Evolutionary conservation across 2,797 vertebrate species (phyloP).

Genomic region (Streptopelia turtur): DNA sequence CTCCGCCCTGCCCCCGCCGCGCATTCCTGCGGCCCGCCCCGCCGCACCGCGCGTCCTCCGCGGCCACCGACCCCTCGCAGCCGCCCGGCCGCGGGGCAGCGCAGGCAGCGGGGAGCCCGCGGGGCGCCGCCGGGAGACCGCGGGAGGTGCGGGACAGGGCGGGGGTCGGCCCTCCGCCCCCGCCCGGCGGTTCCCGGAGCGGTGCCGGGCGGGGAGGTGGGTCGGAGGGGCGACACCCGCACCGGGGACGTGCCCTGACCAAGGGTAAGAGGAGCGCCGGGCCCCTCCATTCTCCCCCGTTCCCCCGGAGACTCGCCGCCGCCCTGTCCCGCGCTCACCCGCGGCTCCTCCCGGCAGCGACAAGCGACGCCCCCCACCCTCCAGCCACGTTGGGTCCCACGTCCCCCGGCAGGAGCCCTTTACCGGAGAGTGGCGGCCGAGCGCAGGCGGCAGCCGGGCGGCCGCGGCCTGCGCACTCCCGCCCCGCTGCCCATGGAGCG

Average conservation of each 20-base stretch:
- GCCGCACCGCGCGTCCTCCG: not conserved
- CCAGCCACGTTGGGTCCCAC: not conserved
- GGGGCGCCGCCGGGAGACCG: not conserved
- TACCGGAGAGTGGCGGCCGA: not conserved
- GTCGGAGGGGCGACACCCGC: no score
- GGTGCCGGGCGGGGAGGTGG: no score
- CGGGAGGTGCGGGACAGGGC: not conserved
- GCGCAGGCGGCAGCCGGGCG: conserved; percentile 9
- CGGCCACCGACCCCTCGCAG: no score
- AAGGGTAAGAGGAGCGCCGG: no score
- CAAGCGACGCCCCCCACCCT: not conserved
- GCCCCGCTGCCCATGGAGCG: not conserved
- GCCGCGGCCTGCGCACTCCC: not conserved
- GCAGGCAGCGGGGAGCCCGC: not conserved
- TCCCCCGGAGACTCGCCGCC: not conserved
- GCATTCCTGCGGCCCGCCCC: not conserved
- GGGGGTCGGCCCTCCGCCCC: not conserved
- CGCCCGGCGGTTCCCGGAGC: not conserved
- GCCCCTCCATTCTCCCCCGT: not conserved
- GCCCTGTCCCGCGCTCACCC: not conserved
- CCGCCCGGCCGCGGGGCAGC: not conserved
- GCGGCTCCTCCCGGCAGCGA: not conserved
- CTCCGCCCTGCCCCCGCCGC: not conserved
- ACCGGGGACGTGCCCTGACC: not conserved
- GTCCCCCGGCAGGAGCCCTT: not conserved